Base-by-base conservation (phyloP, 2,113 vertebrate species). In the Macquaria ambigua region DNA sequence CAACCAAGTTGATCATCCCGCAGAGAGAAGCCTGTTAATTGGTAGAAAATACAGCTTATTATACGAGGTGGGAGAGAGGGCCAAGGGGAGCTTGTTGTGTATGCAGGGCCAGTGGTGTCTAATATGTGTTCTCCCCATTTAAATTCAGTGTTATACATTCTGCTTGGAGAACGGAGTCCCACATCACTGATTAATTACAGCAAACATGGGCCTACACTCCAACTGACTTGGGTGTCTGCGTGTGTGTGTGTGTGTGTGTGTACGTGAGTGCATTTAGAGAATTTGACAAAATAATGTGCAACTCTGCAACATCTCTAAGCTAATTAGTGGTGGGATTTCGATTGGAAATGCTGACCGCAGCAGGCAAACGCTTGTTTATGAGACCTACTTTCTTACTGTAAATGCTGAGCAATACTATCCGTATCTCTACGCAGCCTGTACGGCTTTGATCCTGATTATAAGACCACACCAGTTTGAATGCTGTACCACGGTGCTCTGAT, bases 241-340 rank as follows among this genome's bases (percentile, higher is more conserved):
- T 67, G 46, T 14, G 39, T 62, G 21, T 59, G 77, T 37, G 34
- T 61, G 20, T 18, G 16, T n/a, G 59, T 10, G 20, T 20, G 63
- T 64, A 74, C 56, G 28, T 5, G 34, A 1, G 25, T 21, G 69
- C 61, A 79, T 88, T 85, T 69, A 69, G 53, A 83, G 66, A 83
- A 81, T 89, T 31, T 78, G 58, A 81, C 46, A 55, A 50, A 78
- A 77, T 84, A 82, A 81, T 75, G 77, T 87, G 74, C 84, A 86
- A 87, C 69, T 75, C 84, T 87, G 85, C 90, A 93, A 70, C 88
- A 89, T 93, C 77, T 91, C 82, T 10, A 58, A 83, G 70, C 77
- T 89, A 89, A 90, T 93, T 87, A 89, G 82, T 37, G 23, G 1
- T 9, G 86, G 85, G 72, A 79, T 90, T 88, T 86, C 23, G 5